These are phyloP conservation scores for Cerastoderma edule DNA, from an alignment of 2,888 invertebrate genomes.

Conservation along the genomic window DNA sequence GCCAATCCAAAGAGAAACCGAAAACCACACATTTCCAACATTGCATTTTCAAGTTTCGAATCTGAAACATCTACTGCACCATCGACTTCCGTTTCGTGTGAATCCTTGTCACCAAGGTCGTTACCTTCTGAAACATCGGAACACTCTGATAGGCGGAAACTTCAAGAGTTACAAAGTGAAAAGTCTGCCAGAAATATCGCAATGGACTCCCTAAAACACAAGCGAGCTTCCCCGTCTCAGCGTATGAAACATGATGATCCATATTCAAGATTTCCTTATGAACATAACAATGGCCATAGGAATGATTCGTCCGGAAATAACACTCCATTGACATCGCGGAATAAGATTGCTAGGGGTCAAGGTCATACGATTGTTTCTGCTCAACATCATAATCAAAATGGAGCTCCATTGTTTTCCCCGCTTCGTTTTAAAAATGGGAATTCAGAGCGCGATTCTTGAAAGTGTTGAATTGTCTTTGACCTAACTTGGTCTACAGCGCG, in stretches of 20 bases:
- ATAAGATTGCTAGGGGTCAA: too few relatives aligned
- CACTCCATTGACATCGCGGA: not conserved
- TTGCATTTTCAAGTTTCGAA: conserved; percentile 50
- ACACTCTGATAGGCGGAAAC: conserved; percentile 16
- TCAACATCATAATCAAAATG: not conserved
- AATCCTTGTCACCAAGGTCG: conserved; percentile 50
- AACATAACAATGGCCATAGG: not conserved
- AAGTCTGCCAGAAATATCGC: conserved; percentile 52
- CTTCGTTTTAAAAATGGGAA: conserved; percentile 38
- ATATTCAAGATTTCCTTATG: not conserved
- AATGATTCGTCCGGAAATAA: not conserved
- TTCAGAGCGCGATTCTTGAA: conserved; percentile 37
- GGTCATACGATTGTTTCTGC: conserved; percentile 12
- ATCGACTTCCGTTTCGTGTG: conserved; percentile 51
- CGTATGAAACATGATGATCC: too few relatives aligned
- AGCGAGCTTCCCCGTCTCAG: not conserved
- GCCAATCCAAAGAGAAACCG: not conserved
- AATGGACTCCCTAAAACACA: conserved; percentile 46
- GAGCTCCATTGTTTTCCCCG: conserved; percentile 27
- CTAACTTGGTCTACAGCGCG: too few relatives aligned
- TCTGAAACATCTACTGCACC: conserved; percentile 51
- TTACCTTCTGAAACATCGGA: conserved; percentile 48
- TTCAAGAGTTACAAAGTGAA: conserved; percentile 33
- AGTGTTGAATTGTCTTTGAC: too few relatives aligned
- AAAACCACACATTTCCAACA: conserved; percentile 35